These are phyloP conservation scores for Fopius arisanus DNA, from an alignment of 1,140 invertebrate species.

Conservation along the genomic window DNA sequence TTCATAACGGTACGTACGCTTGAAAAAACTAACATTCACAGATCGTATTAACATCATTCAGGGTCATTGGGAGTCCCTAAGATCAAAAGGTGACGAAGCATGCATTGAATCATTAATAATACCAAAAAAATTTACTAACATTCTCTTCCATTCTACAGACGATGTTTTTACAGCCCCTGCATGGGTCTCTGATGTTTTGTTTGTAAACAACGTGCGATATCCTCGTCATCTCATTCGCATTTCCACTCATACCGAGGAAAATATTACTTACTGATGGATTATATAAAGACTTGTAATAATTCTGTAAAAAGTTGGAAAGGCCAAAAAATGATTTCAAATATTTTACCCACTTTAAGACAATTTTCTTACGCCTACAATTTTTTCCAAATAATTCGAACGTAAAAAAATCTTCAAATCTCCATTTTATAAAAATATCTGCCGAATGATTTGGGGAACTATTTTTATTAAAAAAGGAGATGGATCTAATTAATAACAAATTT, in stretches of 20 bases:
- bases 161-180: not conserved
- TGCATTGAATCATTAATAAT: constrained; percentile 1
- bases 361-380: not conserved
- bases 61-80: not conserved
- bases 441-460: no score
- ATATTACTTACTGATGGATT: not conserved
- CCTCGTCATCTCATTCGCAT: constrained; percentile 27
- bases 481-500: no score
- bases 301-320: not conserved
- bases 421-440: no score
- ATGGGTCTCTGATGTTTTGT: constrained; percentile 6
- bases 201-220: constrained; percentile 3
- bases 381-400: no score
- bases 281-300: not conserved
- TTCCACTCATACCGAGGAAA: constrained; percentile 2
- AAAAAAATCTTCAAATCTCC: no score
- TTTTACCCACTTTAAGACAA: not conserved
- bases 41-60: not conserved
- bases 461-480: no score
- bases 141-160: not conserved
- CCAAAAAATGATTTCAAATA: not conserved
- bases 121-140: not conserved
- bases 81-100: not conserved
- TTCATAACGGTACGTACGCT: constrained; percentile 30
- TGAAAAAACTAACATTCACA: constrained; percentile 15